Conservation (phyloP, 1,140 invertebrate genomes). For the Halotydeus destructor region DNA sequence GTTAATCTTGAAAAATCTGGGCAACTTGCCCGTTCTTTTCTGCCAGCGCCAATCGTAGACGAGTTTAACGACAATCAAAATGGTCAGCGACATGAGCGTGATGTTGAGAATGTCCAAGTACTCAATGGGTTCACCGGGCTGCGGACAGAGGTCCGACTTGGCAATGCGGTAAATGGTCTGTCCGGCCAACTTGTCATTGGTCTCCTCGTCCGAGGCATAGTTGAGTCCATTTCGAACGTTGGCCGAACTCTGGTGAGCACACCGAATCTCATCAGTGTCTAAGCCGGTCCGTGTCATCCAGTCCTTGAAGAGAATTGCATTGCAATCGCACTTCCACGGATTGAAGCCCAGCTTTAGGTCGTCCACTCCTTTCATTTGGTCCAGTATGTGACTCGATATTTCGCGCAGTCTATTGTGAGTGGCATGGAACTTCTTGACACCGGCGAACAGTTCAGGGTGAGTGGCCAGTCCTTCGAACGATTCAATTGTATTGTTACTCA, state of each 20-base stretch:
- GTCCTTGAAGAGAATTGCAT: conserved; percentile 16
- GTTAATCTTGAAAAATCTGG: conserved; percentile 15
- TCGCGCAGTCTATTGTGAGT: conserved; percentile 14
- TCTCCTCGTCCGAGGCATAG: not conserved
- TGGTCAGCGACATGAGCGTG: conserved; percentile 12
- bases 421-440: conserved; percentile 12
- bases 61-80: conserved; percentile 14
- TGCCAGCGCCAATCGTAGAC: conserved; percentile 16
- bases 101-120: conserved; percentile 16
- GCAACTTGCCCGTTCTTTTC: conserved; percentile 17
- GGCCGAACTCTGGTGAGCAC: conserved; percentile 5
- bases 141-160: conserved; percentile 16
- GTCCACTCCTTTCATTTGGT: conserved; percentile 14
- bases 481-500: conserved; percentile 15
- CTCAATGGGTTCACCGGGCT: conserved; percentile 8
- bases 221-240: not conserved
- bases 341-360: conserved; percentile 15
- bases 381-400: conserved; percentile 16
- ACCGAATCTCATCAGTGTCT: conserved; percentile 14
- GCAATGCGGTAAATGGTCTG: conserved; percentile 5
- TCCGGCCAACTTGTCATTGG: not conserved
- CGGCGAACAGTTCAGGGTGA: conserved; percentile 11
- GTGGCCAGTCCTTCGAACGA: conserved; percentile 11
- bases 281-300: conserved; percentile 14
- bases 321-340: conserved; percentile 18